Evolutionary conservation across 2,888 invertebrate species (phyloP).

Genomic region (Eustalomyia histrio): DNA sequence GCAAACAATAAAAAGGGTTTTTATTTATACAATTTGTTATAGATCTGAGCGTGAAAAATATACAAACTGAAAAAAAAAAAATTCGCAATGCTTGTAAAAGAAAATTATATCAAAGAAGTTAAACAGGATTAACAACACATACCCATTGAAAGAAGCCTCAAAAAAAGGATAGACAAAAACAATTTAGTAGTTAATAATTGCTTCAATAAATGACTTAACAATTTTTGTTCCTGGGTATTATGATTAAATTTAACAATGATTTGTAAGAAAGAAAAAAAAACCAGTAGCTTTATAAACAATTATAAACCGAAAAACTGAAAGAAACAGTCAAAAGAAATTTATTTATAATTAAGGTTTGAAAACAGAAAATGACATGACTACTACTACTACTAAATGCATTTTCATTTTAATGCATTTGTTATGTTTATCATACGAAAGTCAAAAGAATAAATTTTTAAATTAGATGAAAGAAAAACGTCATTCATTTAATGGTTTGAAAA

Average conservation of each 20-base stretch:
- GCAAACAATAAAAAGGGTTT: slow-evolving; percentile 43
- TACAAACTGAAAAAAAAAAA: slow-evolving; percentile 24
- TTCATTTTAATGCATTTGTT: slow-evolving; percentile 59
- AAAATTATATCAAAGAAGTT: slow-evolving; percentile 49
- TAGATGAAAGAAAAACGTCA: slow-evolving; percentile 29
- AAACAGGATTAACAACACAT: slow-evolving; percentile 47
- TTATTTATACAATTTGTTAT: slow-evolving; percentile 52
- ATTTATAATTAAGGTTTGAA: slow-evolving; percentile 59
- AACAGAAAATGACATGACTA: slow-evolving; percentile 34
- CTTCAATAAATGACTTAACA: slow-evolving; percentile 60
- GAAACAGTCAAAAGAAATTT: slow-evolving; percentile 37
- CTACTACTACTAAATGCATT: slow-evolving; percentile 58
- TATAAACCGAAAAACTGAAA: slow-evolving; percentile 37
- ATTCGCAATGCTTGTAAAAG: slow-evolving; percentile 52
- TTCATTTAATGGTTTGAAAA: slow-evolving; percentile 26
- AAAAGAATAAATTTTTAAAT: slow-evolving; percentile 28
- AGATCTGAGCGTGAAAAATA: slow-evolving; percentile 32
- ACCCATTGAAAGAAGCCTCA: slow-evolving; percentile 4
- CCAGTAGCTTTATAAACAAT: slow-evolving; percentile 61
- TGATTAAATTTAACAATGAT: slow-evolving; percentile 39
- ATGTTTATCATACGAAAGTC: slow-evolving; percentile 44
- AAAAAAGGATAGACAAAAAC: slow-evolving; percentile 2
- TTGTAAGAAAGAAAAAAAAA: slow-evolving; percentile 49
- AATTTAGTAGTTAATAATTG: slow-evolving; percentile 24
- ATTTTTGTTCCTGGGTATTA: slow-evolving; percentile 24